A percentile compares a stretch with the other conserved stretches of the same genome.
phyloP scores from a whole-genome alignment of 2,797 vertebrate species.

The Lophotriccus pileatus region DNA sequence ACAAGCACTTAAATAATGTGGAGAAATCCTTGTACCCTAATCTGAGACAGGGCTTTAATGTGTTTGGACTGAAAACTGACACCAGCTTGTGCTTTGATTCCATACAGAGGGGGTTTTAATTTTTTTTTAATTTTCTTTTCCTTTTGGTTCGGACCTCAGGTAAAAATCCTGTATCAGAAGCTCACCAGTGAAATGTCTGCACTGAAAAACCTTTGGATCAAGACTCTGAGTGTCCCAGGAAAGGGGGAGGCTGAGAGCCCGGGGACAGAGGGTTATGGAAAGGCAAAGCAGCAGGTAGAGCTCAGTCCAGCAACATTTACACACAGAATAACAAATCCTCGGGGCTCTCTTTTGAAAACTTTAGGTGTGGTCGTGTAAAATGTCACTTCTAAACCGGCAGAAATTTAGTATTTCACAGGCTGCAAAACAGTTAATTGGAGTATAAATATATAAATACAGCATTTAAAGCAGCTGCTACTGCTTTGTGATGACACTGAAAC shows the following conservation, averaged over 20 bases:
- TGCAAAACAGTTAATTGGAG: background rate
- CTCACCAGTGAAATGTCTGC: constrained; percentile 75
- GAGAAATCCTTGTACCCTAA: fast-evolving
- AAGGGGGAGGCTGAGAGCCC: background rate
- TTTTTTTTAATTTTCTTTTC: background rate
- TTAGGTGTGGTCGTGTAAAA: fast-evolving
- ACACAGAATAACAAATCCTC: background rate
- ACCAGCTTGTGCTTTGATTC: background rate
- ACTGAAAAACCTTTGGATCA: constrained; percentile 70
- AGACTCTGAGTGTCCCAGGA: background rate
- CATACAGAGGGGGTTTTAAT: background rate
- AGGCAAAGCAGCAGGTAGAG: constrained; percentile 72
- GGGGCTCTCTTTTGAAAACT: background rate
- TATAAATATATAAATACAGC: too few relatives aligned
- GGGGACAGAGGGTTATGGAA: constrained; percentile 51
- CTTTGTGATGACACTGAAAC: background rate
- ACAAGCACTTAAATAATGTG: fast-evolving
- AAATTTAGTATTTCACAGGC: background rate
- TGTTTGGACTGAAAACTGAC: background rate
- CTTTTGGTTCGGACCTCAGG: constrained; percentile 63
- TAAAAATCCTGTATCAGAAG: constrained; percentile 80
- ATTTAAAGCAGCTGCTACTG: background rate
- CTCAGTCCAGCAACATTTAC: background rate
- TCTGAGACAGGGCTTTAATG: fast-evolving
- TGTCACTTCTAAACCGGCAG: fast-evolving